A percentile compares a stretch with the other conserved stretches of the same genome.
Evolutionary conservation across 2,888 invertebrate species (phyloP).

Genomic region (Endotricha flammealis): DNA sequence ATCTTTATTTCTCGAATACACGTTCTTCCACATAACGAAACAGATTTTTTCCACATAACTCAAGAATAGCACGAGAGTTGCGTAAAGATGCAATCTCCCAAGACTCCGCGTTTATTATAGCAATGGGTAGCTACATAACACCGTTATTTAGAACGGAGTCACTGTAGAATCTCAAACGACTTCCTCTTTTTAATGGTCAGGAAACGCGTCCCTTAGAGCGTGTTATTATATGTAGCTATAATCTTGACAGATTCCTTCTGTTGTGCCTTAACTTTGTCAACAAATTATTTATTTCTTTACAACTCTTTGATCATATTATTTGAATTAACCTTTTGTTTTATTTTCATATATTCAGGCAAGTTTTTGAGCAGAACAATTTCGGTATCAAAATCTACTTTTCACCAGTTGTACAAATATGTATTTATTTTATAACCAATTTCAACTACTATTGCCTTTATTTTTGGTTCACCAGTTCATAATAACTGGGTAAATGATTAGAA

Average conservation of each 20-base stretch:
- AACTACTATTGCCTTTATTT: not conserved
- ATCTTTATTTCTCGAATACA: too few species aligned
- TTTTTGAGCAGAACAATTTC: too few species aligned
- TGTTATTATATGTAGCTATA: not conserved
- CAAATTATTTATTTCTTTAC: too few species aligned
- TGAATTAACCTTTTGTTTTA: too few species aligned
- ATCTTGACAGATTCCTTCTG: not conserved
- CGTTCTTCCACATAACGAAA: too few species aligned
- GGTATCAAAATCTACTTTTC: not conserved
- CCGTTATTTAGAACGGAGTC: slow-evolving; percentile 56
- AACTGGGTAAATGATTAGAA: slow-evolving; percentile 32
- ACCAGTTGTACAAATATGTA: not conserved
- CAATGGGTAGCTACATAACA: slow-evolving; percentile 44
- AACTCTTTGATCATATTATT: too few species aligned
- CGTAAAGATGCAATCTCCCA: slow-evolving; percentile 54
- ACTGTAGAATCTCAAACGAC: slow-evolving; percentile 59
- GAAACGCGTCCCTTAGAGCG: slow-evolving; percentile 43
- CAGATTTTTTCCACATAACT: too few species aligned
- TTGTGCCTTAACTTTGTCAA: too few species aligned
- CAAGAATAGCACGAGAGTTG: slow-evolving; percentile 40
- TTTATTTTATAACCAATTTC: not conserved
- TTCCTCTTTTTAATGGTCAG: slow-evolving; percentile 58
- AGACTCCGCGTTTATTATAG: slow-evolving; percentile 52
- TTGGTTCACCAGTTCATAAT: slow-evolving; percentile 20
- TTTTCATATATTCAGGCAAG: too few species aligned